Percentiles rank a stretch among this genome's conserved stretches.
Conservation (phyloP, 2,888 invertebrate genomes). For the Polymixis flavicincta region DNA sequence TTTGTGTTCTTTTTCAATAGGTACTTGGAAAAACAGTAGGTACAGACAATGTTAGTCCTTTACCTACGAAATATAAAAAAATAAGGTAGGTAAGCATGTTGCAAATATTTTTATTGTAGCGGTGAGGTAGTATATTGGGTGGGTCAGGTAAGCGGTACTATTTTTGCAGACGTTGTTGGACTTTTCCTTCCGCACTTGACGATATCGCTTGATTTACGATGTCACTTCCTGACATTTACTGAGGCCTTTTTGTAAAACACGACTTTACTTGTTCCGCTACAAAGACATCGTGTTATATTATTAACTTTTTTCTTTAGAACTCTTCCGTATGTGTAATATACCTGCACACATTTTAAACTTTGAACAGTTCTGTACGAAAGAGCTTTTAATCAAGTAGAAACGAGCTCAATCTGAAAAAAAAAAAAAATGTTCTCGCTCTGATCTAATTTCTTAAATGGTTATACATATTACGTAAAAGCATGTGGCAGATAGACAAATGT, state of each 20-base stretch:
- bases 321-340: constrained; percentile 29
- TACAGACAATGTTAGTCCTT: neutral
- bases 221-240: constrained; percentile 74
- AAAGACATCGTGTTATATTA: constrained; percentile 51
- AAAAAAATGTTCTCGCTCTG: constrained; percentile 8
- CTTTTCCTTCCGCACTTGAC: constrained; percentile 74
- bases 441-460: constrained; percentile 29
- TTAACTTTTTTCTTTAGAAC: constrained; percentile 41
- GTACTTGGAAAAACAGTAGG: constrained; percentile 2
- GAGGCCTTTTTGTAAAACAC: constrained; percentile 70
- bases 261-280: constrained; percentile 58
- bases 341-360: constrained; percentile 11
- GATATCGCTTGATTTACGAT: constrained; percentile 82
- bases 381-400: constrained; percentile 22
- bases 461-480: constrained; percentile 34
- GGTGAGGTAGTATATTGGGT: constrained; percentile 28
- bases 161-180: constrained; percentile 71
- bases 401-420: constrained; percentile 19
- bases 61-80: neutral
- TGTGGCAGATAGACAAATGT: constrained; percentile 34
- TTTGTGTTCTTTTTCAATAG: constrained; percentile 13
- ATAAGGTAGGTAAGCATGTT: neutral
- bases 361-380: neutral
- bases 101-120: constrained; percentile 25
- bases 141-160: constrained; percentile 69